Evolutionary conservation across 2,888 invertebrate genomes (phyloP).

Genomic region (Epicampocera succincta): DNA sequence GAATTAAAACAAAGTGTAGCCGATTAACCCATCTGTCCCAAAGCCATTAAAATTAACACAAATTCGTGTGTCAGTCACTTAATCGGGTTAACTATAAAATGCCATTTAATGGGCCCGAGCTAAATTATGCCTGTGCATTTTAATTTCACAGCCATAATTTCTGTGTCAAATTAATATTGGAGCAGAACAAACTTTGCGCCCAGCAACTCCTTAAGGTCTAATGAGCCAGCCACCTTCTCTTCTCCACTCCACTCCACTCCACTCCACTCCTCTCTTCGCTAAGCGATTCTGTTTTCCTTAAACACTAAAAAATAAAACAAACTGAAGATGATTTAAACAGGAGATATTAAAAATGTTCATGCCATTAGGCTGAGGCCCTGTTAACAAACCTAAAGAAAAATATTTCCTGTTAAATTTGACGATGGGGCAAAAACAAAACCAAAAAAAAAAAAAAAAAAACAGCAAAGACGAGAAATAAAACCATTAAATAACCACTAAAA

Average conservation of each 20-base stretch:
- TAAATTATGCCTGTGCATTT: too few relatives aligned
- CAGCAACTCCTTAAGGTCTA: too few relatives aligned
- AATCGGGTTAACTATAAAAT: background rate
- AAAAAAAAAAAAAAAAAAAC: constrained; percentile 27
- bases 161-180: constrained; percentile 4
- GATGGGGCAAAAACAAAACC: too few relatives aligned
- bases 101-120: background rate
- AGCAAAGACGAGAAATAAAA: constrained; percentile 12
- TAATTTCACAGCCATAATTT: background rate
- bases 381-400: constrained; percentile 16
- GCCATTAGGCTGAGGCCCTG: constrained; percentile 36
- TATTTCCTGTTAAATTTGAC: too few relatives aligned
- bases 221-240: too few relatives aligned
- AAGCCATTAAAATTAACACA: background rate
- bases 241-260: too few relatives aligned
- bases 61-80: constrained; percentile 13
- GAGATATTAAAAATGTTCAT: constrained; percentile 41
- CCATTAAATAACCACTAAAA: constrained; percentile 47
- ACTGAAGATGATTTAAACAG: background rate
- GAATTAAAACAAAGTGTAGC: background rate
- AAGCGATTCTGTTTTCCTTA: background rate
- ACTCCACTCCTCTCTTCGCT: constrained; percentile 10
- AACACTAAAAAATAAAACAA: background rate
- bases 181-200: constrained; percentile 4
- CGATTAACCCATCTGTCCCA: background rate